Conservation (phyloP, 2,888 invertebrate genomes). For the Habrosyne pyritoides region DNA sequence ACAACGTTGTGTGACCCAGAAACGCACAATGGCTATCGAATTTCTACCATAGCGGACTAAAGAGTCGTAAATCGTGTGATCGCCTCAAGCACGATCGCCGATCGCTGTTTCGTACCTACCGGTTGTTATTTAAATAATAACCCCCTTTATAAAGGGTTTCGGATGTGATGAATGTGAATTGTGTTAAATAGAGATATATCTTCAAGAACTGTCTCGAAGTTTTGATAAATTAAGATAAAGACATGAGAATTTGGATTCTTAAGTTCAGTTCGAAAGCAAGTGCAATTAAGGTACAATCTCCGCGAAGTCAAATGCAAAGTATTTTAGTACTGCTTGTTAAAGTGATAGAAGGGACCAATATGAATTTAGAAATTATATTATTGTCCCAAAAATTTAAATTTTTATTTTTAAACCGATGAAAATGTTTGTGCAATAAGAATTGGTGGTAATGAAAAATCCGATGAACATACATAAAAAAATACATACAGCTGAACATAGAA, state of each 20-base stretch:
- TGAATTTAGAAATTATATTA: no score
- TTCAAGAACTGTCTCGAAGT: background rate
- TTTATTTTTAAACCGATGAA: no score
- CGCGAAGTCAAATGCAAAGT: background rate
- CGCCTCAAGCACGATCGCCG: constrained; percentile 50
- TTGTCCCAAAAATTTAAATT: no score
- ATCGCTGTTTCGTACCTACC: constrained; percentile 42
- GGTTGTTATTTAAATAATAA: constrained; percentile 58
- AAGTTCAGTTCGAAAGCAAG: no score
- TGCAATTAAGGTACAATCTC: no score
- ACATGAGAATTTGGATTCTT: background rate
- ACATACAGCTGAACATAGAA: no score
- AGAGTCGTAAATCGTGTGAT: constrained; percentile 52
- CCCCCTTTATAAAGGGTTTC: constrained; percentile 39
- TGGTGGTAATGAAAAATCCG: no score
- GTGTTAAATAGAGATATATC: constrained; percentile 8
- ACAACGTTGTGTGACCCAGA: constrained; percentile 59
- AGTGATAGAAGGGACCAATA: no score
- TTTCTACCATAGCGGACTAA: constrained; percentile 53
- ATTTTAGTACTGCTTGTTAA: no score
- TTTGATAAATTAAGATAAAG: constrained; percentile 2
- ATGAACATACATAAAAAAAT: no score
- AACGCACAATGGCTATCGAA: constrained; percentile 67
- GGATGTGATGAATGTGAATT: constrained; percentile 21
- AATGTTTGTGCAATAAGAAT: no score